Conservation (phyloP, 2,888 invertebrate species). For the Actias luna region DNA sequence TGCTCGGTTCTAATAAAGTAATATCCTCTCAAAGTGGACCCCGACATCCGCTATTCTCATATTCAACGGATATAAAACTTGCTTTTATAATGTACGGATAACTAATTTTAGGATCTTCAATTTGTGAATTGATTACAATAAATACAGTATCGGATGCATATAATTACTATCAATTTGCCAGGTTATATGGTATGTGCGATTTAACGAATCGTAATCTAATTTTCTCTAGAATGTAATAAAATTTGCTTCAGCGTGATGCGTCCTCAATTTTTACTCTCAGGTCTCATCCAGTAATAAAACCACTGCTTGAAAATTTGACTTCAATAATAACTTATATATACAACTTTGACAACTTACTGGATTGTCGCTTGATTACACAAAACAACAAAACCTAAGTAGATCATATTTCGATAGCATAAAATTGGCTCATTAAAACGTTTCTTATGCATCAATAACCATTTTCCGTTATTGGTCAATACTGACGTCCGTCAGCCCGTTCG, state of each 20-base stretch:
- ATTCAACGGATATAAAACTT: background rate
- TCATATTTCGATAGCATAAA: background rate
- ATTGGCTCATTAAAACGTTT: background rate
- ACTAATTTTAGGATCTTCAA: background rate
- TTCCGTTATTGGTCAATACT: background rate
- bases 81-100: background rate
- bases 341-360: too few relatives aligned
- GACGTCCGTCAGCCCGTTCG: slow-evolving; percentile 2
- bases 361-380: background rate
- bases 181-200: too few relatives aligned
- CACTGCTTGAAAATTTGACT: too few relatives aligned
- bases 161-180: too few relatives aligned
- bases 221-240: too few relatives aligned
- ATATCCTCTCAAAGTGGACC: slow-evolving; percentile 4
- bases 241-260: too few relatives aligned
- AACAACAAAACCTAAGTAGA: background rate
- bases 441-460: slow-evolving; percentile 5
- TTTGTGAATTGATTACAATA: background rate
- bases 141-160: background rate
- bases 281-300: too few relatives aligned
- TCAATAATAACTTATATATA: too few relatives aligned
- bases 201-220: too few relatives aligned
- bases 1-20: background rate
- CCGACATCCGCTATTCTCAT: slow-evolving; percentile 1
- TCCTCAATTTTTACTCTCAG: too few relatives aligned